These are phyloP conservation scores for Phalangium opilio DNA, from an alignment of 2,888 invertebrate species.

Conservation along the genomic window DNA sequence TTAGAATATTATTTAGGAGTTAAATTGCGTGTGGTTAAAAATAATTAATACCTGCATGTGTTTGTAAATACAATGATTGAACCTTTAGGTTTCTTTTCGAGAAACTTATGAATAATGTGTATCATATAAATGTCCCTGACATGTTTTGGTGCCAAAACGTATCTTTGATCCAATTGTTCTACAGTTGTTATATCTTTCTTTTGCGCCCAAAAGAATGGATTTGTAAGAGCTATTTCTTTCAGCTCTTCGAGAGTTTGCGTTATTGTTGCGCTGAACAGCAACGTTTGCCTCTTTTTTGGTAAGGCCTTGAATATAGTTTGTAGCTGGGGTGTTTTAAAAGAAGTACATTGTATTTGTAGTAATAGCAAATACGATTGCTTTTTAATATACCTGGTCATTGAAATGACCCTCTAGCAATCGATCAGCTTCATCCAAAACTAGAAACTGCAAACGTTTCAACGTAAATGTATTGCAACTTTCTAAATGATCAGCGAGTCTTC, in stretches of 20 bases:
- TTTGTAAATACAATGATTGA: conserved; percentile 89
- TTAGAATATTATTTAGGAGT: too few relatives aligned
- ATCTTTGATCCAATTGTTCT: conserved; percentile 72
- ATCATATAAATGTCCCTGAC: conserved; percentile 78
- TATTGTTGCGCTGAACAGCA: conserved; percentile 91
- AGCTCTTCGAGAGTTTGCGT: conserved; percentile 60
- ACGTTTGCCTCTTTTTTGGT: conserved; percentile 63
- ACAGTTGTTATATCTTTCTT: conserved; percentile 63
- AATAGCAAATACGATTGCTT: not conserved
- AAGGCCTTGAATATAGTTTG: conserved; percentile 58
- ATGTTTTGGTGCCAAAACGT: conserved; percentile 80
- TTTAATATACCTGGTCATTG: conserved; percentile 44
- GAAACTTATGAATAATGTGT: conserved; percentile 58
- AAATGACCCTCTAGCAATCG: conserved; percentile 60
- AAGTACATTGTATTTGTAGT: not conserved
- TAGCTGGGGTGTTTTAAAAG: conserved; percentile 42
- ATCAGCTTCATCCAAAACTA: conserved; percentile 96
- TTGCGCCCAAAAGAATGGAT: conserved; percentile 44
- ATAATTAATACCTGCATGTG: conserved; percentile 66
- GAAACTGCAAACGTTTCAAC: conserved; percentile 58
- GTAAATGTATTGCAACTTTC: conserved; percentile 51
- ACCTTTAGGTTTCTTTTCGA: conserved; percentile 51
- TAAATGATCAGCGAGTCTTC: conserved; percentile 80
- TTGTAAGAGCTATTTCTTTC: conserved; percentile 37
- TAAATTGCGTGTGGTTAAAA: too few relatives aligned